phyloP scores from a whole-genome alignment of 2,797 vertebrate genomes.

The Mus spretus region DNA sequence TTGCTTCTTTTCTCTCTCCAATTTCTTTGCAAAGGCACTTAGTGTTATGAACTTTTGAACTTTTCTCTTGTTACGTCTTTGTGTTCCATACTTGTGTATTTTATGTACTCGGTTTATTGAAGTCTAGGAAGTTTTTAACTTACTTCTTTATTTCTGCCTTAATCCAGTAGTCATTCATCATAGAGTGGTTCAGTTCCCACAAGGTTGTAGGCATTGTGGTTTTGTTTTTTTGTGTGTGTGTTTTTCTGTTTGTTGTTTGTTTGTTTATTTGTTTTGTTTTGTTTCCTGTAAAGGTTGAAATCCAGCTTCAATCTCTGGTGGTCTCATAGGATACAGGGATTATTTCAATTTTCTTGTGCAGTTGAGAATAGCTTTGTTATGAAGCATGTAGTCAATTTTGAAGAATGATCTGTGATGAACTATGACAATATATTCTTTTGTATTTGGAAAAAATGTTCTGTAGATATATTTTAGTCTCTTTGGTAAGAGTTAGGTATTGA shows the following conservation, averaged over 20 bases:
- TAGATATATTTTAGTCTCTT: background rate
- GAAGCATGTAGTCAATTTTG: background rate
- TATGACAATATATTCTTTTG: background rate
- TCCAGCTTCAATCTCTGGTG: background rate
- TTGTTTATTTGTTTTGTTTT: too few relatives aligned
- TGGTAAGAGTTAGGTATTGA: background rate
- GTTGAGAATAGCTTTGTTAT: background rate
- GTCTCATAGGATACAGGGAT: background rate
- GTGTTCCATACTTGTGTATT: background rate
- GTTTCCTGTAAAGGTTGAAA: background rate
- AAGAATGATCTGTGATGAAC: background rate
- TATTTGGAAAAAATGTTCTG: background rate
- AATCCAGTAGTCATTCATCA: background rate
- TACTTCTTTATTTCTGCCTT: background rate
- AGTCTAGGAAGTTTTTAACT: background rate
- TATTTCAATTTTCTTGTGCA: background rate
- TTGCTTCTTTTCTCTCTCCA: background rate
- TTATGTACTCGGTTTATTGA: background rate
- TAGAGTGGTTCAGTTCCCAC: background rate
- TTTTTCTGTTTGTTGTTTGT: too few relatives aligned
- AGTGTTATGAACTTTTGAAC: background rate
- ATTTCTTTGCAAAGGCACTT: background rate
- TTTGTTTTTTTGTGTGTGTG: too few relatives aligned
- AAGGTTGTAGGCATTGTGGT: background rate
- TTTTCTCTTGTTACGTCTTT: background rate